Conservation (phyloP, 2,797 vertebrate species). For the Propithecus deckenii region DNA sequence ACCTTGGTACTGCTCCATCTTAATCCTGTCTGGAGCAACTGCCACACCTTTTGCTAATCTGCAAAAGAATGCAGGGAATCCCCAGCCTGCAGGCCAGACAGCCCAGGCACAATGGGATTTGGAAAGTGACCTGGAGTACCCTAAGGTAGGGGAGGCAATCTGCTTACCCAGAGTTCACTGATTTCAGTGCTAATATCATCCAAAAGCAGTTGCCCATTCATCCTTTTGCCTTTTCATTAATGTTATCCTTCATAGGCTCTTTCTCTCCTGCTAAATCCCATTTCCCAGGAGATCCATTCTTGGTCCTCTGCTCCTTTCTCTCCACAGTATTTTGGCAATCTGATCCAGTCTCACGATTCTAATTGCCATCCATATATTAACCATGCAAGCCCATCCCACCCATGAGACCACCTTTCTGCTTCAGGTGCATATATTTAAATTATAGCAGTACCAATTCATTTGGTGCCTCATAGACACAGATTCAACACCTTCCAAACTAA, state of each 20-base stretch:
- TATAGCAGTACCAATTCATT: background rate
- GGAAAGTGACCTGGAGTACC: no score
- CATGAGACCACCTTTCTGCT: background rate
- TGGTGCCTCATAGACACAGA: background rate
- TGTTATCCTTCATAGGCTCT: background rate
- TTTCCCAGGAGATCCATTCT: background rate
- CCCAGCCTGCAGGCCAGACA: no score
- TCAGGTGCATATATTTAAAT: background rate
- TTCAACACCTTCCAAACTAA: background rate
- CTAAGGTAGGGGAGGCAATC: background rate
- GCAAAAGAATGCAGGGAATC: no score
- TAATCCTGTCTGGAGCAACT: no score
- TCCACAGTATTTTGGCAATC: background rate
- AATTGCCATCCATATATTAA: background rate
- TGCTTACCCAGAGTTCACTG: background rate
- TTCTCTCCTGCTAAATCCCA: background rate
- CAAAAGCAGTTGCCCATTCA: background rate
- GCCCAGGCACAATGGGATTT: no score
- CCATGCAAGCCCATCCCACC: background rate
- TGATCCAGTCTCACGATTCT: background rate
- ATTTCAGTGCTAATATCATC: background rate
- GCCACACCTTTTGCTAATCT: no score
- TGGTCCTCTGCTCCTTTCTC: background rate
- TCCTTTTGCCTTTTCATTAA: background rate
- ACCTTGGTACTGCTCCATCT: no score